Percentiles rank a stretch among this genome's conserved stretches.
Conservation (phyloP, 2,797 vertebrate genomes). For the Borostomias antarcticus region DNA sequence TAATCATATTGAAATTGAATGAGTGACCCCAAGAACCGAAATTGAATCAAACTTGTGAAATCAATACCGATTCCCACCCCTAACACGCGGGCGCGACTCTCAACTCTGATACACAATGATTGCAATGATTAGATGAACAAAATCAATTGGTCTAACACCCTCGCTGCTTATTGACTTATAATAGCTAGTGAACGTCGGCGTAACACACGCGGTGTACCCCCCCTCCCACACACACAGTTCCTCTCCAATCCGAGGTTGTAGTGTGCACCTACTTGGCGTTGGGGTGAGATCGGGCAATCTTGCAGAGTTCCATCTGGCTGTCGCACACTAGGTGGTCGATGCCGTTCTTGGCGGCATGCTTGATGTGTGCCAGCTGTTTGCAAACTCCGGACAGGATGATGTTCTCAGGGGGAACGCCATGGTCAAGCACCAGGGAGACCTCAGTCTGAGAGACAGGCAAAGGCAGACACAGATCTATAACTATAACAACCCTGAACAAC, state of each 20-base stretch:
- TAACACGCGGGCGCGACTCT: too few species aligned
- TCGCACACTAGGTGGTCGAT: conserved; percentile 92
- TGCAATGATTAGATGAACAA: too few species aligned
- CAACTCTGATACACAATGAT: too few species aligned
- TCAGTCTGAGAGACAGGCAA: conserved; percentile 78
- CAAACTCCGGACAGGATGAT: conserved; percentile 92
- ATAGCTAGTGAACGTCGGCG: too few species aligned
- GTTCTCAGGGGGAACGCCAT: conserved; percentile 89
- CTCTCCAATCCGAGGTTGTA: neutral
- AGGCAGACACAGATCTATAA: neutral
- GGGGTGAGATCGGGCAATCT: conserved; percentile 92
- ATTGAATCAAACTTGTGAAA: too few species aligned
- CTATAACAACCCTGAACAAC: neutral
- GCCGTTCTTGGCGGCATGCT: conserved; percentile 91
- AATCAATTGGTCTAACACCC: too few species aligned
- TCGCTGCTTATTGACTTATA: too few species aligned
- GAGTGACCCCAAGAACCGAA: too few species aligned
- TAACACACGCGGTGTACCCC: too few species aligned
- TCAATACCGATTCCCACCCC: too few species aligned
- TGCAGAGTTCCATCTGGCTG: conserved; percentile 90
- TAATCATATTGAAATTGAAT: too few species aligned
- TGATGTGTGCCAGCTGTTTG: conserved; percentile 95
- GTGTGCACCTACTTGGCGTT: conserved; percentile 85
- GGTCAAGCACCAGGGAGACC: conserved; percentile 87
- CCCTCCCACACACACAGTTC: too few species aligned